Evolutionary conservation across 2,113 vertebrate genomes (phyloP), one percentile per base, ranked within the genome.

Genomic region (Mesitornis unicolor): DNA sequence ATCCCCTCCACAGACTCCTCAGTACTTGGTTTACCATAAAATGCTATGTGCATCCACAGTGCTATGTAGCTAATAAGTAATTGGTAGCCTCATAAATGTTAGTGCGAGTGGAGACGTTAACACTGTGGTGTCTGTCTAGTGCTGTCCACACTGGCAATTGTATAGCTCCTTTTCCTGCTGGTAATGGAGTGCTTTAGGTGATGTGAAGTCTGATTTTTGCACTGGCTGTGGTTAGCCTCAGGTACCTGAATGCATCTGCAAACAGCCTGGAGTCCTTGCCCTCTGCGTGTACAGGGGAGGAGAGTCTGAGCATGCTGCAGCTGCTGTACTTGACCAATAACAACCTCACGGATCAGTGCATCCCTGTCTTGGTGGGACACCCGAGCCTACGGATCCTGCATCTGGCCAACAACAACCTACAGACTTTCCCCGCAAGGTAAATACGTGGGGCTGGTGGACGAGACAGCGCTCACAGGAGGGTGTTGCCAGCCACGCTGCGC

Each of bases 361-460:
- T 98, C 35, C 98, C 98, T 80, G 95, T 99, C 82, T 93, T 99
- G 96, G 98, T 98, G 28, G 99, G 99, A 79, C 99, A 99, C 86
- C 98, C 98, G 4, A 98, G 98, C 95, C 98, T 99, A 64, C 98
- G 99, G 25, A 97, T 99, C 94, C 97, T 99, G 81, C 99, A 99
- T 93, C 98, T 99, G 42, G 99, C 99, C 65, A 99, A 99, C 97
- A 99, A 99, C 96, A 99, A 99, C 71, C 94, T 99, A 79, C 98
- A 99, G 87, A 99, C 98, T 45, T 99, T 99, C 87, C 99, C 99
- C 6, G 99, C 99, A 84, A 99, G 99, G 99, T 99, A 89, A 87
- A 42, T 45, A 21, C 79, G 16, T n/a, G 21, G 25, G 36, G 5
- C 54, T 71, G 43, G 38, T 42, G 68, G 64, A 38, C 1, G 1